These are phyloP conservation scores for Embidobia sp. DNA, from an alignment of 2,888 invertebrate genomes.

Conservation along the genomic window DNA sequence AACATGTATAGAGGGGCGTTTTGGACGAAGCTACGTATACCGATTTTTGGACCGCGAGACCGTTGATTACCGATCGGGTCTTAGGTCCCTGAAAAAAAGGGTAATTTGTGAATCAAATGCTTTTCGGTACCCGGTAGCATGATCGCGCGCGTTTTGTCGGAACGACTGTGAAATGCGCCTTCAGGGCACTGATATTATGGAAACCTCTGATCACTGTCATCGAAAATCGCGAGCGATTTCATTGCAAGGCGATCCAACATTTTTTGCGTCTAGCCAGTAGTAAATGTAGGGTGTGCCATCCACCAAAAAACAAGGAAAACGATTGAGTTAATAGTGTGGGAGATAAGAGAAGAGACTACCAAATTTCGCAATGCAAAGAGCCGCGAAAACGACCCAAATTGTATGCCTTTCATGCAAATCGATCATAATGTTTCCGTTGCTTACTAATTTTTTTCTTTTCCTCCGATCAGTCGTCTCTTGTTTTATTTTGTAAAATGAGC, in stretches of 20 bases:
- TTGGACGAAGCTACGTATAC: conserved; percentile 10
- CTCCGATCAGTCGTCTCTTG: background rate
- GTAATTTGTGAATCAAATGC: conserved; percentile 77
- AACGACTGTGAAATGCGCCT: conserved; percentile 67
- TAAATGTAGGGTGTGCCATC: conserved; percentile 78
- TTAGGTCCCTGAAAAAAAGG: conserved; percentile 70
- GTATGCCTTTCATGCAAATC: conserved; percentile 78
- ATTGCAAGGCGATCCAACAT: conserved; percentile 76
- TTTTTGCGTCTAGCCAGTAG: conserved; percentile 81
- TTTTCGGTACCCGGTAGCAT: conserved; percentile 79
- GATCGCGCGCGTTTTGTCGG: conserved; percentile 70
- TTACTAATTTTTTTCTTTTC: conserved; percentile 29
- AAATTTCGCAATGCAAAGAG: conserved; percentile 66
- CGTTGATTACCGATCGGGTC: conserved; percentile 78
- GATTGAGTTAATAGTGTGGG: conserved; percentile 57
- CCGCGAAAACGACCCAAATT: conserved; percentile 74
- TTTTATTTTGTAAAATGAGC: conserved; percentile 3
- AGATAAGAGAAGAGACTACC: conserved; percentile 48
- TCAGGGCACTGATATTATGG: conserved; percentile 79
- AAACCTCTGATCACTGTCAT: conserved; percentile 79
- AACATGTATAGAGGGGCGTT: too few species aligned
- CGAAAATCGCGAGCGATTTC: conserved; percentile 75
- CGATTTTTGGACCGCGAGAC: conserved; percentile 67
- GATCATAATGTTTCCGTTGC: conserved; percentile 47
- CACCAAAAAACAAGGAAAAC: conserved; percentile 40